Evolutionary conservation across 2,888 invertebrate species (phyloP).

Genomic region (Sialis fuliginosa): DNA sequence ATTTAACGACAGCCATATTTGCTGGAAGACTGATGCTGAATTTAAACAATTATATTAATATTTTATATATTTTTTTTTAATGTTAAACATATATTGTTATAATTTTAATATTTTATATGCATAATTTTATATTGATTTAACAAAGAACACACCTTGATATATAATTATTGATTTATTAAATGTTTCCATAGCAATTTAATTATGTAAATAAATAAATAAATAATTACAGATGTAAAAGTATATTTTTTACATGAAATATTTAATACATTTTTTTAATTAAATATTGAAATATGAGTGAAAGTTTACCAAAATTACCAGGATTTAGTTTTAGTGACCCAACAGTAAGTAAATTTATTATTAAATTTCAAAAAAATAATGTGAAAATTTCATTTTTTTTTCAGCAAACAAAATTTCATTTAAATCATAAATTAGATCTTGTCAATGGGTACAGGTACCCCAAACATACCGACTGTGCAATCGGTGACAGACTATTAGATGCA

Average conservation of each 20-base stretch:
- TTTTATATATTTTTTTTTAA: too few species aligned
- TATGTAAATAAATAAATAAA: too few species aligned
- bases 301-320: conserved; percentile 7
- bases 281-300: conserved; percentile 2
- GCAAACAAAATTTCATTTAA: conserved; percentile 37
- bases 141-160: too few species aligned
- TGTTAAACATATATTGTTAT: too few species aligned
- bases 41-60: conserved; percentile 7
- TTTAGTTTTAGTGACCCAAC: conserved; percentile 5
- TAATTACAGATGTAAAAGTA: too few species aligned
- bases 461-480: conserved; percentile 34
- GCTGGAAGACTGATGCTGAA: conserved; percentile 11
- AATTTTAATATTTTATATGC: too few species aligned
- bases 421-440: conserved; percentile 41
- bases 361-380: conserved; percentile 1
- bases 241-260: too few species aligned
- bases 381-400: conserved; percentile 11
- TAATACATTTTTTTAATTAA: background rate
- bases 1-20: conserved; percentile 12
- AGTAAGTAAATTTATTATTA: conserved; percentile 1
- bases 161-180: too few species aligned
- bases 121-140: too few species aligned
- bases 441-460: conserved; percentile 50
- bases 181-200: too few species aligned
- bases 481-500: conserved; percentile 37